These are phyloP conservation scores for Megamerina dolium DNA, from an alignment of 2,888 invertebrate genomes.

Conservation along the genomic window DNA sequence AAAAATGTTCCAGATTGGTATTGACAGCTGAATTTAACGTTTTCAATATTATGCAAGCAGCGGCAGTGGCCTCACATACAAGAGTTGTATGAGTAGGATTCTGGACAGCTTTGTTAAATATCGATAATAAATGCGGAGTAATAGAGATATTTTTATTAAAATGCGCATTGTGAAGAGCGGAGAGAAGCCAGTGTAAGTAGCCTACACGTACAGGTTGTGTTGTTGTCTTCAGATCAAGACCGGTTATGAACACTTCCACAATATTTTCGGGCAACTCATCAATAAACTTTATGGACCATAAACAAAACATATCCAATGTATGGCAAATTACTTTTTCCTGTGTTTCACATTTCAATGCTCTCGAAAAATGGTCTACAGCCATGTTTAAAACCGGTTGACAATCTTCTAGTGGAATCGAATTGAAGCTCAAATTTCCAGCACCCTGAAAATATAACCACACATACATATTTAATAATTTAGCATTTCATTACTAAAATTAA, in stretches of 20 bases:
- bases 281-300: conserved; percentile 68
- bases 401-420: conserved; percentile 58
- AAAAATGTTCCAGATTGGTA: conserved; percentile 54
- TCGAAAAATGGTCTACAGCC: conserved; percentile 63
- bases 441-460: conserved; percentile 52
- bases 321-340: conserved; percentile 85
- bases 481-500: no score
- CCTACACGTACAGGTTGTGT: conserved; percentile 70
- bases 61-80: conserved; percentile 66
- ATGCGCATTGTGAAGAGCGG: conserved; percentile 57
- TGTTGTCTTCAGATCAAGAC: conserved; percentile 67
- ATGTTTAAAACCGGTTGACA: conserved; percentile 57
- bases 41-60: conserved; percentile 62
- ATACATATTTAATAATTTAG: no score
- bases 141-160: conserved; percentile 50
- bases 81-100: conserved; percentile 68
- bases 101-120: conserved; percentile 68
- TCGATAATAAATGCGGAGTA: conserved; percentile 60
- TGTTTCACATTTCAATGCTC: conserved; percentile 78
- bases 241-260: conserved; percentile 66
- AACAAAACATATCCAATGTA: conserved; percentile 71
- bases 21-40: conserved; percentile 52
- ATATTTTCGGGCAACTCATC: conserved; percentile 62
- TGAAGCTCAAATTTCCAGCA: conserved; percentile 67
- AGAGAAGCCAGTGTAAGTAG: conserved; percentile 70